These are phyloP conservation scores for Mya arenaria DNA, from an alignment of 1,140 invertebrate genomes.

Conservation along the genomic window DNA sequence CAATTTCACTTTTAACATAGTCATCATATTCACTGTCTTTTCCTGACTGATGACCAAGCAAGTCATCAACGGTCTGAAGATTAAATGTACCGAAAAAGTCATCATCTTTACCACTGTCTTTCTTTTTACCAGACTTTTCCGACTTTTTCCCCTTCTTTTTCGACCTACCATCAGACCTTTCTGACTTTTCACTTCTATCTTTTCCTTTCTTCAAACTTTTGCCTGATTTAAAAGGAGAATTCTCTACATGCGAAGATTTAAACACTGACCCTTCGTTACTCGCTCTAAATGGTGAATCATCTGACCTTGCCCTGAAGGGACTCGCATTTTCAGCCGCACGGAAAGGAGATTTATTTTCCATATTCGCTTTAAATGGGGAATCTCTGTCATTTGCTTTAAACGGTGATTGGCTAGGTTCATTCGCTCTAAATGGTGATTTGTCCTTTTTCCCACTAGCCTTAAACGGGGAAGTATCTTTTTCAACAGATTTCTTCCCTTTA, in stretches of 20 bases:
- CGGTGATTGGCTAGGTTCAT: conserved; percentile 17
- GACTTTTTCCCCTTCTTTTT: conserved; percentile 22
- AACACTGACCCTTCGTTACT: conserved; percentile 31
- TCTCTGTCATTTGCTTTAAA: conserved; percentile 25
- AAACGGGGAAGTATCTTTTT: conserved; percentile 25
- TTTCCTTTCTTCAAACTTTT: conserved; percentile 6
- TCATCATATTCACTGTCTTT: conserved; percentile 42
- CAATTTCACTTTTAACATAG: conserved; percentile 42
- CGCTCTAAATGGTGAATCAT: conserved; percentile 46
- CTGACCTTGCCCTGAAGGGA: conserved; percentile 17
- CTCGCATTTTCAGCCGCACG: conserved; percentile 7
- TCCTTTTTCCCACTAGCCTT: conserved; percentile 14
- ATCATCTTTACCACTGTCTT: conserved; percentile 3
- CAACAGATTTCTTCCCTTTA: conserved; percentile 3
- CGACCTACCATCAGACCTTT: conserved; percentile 28
- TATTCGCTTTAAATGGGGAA: conserved; percentile 41
- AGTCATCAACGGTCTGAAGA: conserved; percentile 66
- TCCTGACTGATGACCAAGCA: conserved; percentile 46
- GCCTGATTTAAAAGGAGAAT: conserved; percentile 26
- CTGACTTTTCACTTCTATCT: background rate
- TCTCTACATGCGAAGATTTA: background rate
- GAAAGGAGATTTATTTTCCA: conserved; percentile 38
- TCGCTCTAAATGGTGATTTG: conserved; percentile 34
- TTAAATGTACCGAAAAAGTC: conserved; percentile 64
- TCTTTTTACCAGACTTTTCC: conserved; percentile 25